These are phyloP conservation scores for Gorsachius goisagi DNA, from an alignment of 2,113 vertebrate genomes.

Conservation along the genomic window DNA sequence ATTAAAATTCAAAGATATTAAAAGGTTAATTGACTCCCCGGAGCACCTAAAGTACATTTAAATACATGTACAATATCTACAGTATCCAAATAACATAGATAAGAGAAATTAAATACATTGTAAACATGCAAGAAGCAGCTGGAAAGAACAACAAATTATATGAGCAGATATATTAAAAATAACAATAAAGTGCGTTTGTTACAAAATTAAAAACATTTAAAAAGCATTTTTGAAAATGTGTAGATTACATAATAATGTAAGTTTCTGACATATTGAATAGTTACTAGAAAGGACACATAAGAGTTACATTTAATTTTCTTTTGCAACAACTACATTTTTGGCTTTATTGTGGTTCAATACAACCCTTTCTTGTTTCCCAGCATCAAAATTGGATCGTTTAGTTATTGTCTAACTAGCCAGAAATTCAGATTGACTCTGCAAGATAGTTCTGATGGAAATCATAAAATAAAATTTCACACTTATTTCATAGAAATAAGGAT, in stretches of 20 bases:
- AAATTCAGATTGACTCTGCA: not conserved
- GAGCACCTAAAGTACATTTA: not conserved
- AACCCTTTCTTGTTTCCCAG: not conserved
- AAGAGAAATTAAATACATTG: not conserved
- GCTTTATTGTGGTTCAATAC: not conserved
- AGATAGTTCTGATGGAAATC: not conserved
- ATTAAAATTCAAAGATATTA: not conserved
- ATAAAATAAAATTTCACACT: not conserved
- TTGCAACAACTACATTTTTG: not conserved
- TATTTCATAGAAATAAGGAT: not conserved
- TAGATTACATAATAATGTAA: not conserved
- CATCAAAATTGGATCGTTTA: not conserved
- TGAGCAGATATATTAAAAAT: not conserved
- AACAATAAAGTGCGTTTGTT: not conserved
- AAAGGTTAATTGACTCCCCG: not conserved
- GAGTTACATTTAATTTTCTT: not conserved
- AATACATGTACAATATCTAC: not conserved
- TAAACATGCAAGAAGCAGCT: constrained; percentile 4
- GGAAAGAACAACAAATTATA: constrained; percentile 16
- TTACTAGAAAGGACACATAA: not conserved
- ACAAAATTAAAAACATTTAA: not conserved
- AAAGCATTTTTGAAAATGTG: not conserved
- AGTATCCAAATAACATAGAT: not conserved
- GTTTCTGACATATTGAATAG: not conserved
- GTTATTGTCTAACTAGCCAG: not conserved